Evolutionary conservation across 2,797 vertebrate genomes (phyloP).

Genomic region (Poeciliopsis paucimaculata): DNA sequence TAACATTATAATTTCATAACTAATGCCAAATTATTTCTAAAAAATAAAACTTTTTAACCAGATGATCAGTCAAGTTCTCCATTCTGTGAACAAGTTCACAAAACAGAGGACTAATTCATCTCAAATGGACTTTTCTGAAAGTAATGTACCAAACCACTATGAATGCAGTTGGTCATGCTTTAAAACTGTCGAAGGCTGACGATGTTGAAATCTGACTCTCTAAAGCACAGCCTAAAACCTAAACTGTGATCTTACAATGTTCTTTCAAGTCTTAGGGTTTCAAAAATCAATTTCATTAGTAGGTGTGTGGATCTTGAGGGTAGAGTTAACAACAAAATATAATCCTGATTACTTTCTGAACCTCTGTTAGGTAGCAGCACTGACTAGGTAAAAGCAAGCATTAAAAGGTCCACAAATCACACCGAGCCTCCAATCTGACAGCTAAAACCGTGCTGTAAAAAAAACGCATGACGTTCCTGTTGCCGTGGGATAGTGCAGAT

Average conservation of each 20-base stretch:
- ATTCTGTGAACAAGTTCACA: background rate
- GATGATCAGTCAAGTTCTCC: background rate
- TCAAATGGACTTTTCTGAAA: background rate
- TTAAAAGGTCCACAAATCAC: conserved; percentile 61
- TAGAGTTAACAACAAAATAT: conserved; percentile 42
- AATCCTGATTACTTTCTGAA: conserved; percentile 47
- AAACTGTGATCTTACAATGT: background rate
- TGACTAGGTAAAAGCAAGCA: conserved; percentile 52
- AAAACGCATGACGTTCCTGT: conserved; percentile 39
- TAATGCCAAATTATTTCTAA: background rate
- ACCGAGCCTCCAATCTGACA: conserved; percentile 42
- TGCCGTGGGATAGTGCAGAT: conserved; percentile 47
- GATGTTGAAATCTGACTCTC: background rate
- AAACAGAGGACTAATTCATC: background rate
- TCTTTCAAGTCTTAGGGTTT: background rate
- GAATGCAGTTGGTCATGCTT: background rate
- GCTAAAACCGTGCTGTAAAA: conserved; percentile 56
- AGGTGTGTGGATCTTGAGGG: conserved; percentile 22
- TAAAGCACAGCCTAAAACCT: background rate
- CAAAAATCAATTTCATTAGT: background rate
- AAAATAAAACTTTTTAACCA: background rate
- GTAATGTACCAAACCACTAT: background rate
- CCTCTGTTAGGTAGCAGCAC: conserved; percentile 47
- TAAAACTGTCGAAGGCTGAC: background rate
- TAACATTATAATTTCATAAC: background rate